These are phyloP conservation scores for Drosophila aldrichi DNA, from an alignment of 2,888 invertebrate species.

Conservation along the genomic window DNA sequence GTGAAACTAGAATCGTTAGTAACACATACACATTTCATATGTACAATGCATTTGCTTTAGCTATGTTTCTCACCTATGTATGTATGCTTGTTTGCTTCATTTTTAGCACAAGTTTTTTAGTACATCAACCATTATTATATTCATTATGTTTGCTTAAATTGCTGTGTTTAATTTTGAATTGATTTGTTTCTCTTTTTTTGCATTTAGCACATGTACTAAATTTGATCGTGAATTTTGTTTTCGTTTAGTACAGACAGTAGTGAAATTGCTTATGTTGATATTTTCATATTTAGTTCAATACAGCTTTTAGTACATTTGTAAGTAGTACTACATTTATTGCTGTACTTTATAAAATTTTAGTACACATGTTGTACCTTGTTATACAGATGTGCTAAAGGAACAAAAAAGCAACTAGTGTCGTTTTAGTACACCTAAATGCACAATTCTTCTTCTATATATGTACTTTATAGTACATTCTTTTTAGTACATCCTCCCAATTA, in stretches of 20 bases:
- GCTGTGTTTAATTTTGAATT: slow-evolving; percentile 1
- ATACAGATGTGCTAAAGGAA: background rate
- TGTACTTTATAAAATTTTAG: too few species aligned
- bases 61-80: slow-evolving; percentile 24
- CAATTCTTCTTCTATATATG: too few species aligned
- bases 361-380: background rate
- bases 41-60: slow-evolving; percentile 52
- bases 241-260: background rate
- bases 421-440: background rate
- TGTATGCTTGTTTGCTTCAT: background rate
- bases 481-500: too few species aligned
- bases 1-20: slow-evolving; percentile 19
- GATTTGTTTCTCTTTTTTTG: too few species aligned
- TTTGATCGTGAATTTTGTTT: background rate
- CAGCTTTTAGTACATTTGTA: too few species aligned
- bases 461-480: background rate
- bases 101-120: slow-evolving; percentile 31
- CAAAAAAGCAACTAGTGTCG: background rate
- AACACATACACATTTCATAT: slow-evolving; percentile 57
- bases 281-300: background rate
- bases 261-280: background rate
- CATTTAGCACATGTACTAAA: slow-evolving; percentile 18
- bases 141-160: slow-evolving; percentile 21
- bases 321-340: too few species aligned
- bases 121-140: slow-evolving; percentile 22